Evolutionary conservation across 2,113 vertebrate species (phyloP).

Genomic region (Anarrhichthys ocellatus): DNA sequence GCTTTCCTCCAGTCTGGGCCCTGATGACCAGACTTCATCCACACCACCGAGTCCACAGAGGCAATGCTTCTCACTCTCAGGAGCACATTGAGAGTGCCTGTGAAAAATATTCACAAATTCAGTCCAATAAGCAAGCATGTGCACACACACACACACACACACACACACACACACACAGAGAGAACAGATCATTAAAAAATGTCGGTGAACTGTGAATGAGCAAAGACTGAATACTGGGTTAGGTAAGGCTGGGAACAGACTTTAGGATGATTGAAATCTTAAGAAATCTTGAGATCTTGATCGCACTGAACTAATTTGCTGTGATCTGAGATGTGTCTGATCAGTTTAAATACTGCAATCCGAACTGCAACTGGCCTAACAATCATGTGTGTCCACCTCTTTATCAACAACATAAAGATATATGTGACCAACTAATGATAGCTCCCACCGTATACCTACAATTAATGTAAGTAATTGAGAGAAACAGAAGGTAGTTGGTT

Average conservation of each 20-base stretch:
- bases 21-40: conserved; percentile 91
- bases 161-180: conserved; percentile 11
- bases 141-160: conserved; percentile 11
- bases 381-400: not conserved
- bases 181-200: conserved; percentile 36
- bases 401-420: conserved; percentile 3
- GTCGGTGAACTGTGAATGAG: conserved; percentile 11
- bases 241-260: not conserved
- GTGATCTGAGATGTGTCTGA: not conserved
- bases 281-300: not conserved
- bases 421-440: not conserved
- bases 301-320: not conserved
- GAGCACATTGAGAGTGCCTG: conserved; percentile 94
- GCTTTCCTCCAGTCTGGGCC: conserved; percentile 92
- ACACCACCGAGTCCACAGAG: conserved; percentile 87
- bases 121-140: not conserved
- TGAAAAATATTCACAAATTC: conserved; percentile 2
- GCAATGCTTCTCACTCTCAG: conserved; percentile 90
- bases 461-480: conserved; percentile 13
- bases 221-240: conserved; percentile 6
- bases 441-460: not conserved
- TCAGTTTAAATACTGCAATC: not conserved
- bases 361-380: not conserved
- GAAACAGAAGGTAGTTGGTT: not conserved
- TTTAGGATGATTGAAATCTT: not conserved